Evolutionary conservation across 2,113 vertebrate species (phyloP).

Genomic region (Philantomba maxwellii): DNA sequence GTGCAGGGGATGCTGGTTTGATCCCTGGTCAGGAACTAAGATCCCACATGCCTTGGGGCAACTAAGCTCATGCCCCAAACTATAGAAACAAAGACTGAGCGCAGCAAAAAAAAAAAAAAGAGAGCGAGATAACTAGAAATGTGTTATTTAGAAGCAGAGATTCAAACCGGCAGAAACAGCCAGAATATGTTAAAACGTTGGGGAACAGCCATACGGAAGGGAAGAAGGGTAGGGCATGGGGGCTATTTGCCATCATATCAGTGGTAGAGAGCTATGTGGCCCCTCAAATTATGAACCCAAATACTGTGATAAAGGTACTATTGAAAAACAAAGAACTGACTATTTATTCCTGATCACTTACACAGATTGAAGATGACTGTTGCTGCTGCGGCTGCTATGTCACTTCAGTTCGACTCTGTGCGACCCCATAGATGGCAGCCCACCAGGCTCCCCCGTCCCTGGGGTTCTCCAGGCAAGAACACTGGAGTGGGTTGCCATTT

Average conservation of each 20-base stretch:
- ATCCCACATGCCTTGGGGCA: background rate
- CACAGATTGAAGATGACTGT: background rate
- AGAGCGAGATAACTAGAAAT: background rate
- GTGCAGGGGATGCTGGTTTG: background rate
- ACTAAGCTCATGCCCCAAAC: background rate
- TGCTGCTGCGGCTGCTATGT: too few relatives aligned
- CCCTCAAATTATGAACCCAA: background rate
- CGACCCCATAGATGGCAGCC: too few relatives aligned
- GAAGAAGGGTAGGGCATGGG: background rate
- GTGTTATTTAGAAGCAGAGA: background rate
- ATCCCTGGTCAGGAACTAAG: background rate
- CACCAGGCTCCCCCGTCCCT: accelerated
- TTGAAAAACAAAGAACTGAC: background rate
- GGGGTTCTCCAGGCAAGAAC: too few relatives aligned
- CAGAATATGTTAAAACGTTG: background rate
- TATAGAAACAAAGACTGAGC: background rate
- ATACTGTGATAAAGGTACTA: background rate
- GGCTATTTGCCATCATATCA: background rate
- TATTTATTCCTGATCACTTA: background rate
- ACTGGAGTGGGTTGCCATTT: too few relatives aligned
- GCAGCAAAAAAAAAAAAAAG: background rate
- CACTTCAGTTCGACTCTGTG: too few relatives aligned
- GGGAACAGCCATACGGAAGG: background rate
- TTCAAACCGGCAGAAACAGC: background rate
- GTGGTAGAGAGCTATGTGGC: background rate